These are phyloP conservation scores for Liopterus haemorrhoidalis DNA, from an alignment of 2,888 invertebrate species.

Conservation along the genomic window DNA sequence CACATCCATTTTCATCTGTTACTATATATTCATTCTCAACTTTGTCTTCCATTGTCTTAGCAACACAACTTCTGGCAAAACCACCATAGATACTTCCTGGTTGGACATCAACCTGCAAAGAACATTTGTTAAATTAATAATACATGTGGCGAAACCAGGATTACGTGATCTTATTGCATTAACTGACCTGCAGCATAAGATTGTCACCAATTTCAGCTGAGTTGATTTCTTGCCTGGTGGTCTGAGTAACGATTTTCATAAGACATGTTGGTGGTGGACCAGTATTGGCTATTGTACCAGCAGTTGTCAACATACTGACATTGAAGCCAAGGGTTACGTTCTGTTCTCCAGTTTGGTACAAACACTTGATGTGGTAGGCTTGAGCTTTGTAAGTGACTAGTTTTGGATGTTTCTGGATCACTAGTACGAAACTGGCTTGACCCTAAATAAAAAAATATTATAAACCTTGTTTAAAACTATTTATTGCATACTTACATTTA, in stretches of 20 bases:
- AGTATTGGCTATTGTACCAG: conserved; percentile 91
- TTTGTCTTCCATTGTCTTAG: conserved; percentile 84
- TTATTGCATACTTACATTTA: conserved; percentile 61
- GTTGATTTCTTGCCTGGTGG: conserved; percentile 80
- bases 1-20: conserved; percentile 90
- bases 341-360: conserved; percentile 90
- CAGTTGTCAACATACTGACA: conserved; percentile 91
- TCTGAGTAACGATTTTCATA: conserved; percentile 83
- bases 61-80: conserved; percentile 87
- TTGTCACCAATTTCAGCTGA: conserved; percentile 90
- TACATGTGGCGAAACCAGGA: too few species aligned
- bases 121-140: background rate
- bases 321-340: conserved; percentile 90
- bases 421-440: conserved; percentile 85
- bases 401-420: conserved; percentile 94
- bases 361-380: conserved; percentile 93
- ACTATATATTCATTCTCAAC: conserved; percentile 87
- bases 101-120: conserved; percentile 43
- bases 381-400: conserved; percentile 90
- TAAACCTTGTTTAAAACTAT: background rate
- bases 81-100: conserved; percentile 77
- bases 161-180: too few species aligned
- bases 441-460: conserved; percentile 56
- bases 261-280: conserved; percentile 89
- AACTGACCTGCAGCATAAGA: conserved; percentile 76